Conservation (phyloP, 2,888 invertebrate species). For the Acrobasis repandana region DNA sequence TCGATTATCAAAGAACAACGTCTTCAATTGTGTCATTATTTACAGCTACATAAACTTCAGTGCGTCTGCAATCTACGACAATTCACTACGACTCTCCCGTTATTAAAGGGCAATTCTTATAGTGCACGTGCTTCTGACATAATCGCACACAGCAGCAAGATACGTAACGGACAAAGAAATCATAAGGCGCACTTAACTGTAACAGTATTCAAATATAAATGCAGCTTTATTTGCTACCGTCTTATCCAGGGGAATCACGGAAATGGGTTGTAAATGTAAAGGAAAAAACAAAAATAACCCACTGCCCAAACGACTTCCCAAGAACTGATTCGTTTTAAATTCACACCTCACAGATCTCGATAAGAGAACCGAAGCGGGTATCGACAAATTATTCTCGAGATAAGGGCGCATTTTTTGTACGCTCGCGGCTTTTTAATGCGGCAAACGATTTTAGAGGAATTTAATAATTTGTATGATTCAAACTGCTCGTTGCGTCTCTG, state of each 20-base stretch:
- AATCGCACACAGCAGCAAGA: slow-evolving; percentile 60
- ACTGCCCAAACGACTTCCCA: slow-evolving; percentile 45
- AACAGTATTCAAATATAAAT: slow-evolving; percentile 28
- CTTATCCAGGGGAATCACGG: slow-evolving; percentile 33
- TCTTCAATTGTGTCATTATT: slow-evolving; percentile 72
- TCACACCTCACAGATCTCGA: slow-evolving; percentile 66
- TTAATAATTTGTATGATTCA: slow-evolving; percentile 53
- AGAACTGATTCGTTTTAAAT: slow-evolving; percentile 58
- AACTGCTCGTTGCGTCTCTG: slow-evolving; percentile 46
- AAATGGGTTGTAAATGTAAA: slow-evolving; percentile 39
- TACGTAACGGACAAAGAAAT: slow-evolving; percentile 53
- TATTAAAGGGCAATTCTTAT: slow-evolving; percentile 78
- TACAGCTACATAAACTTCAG: slow-evolving; percentile 73
- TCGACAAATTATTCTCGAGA: slow-evolving; percentile 59
- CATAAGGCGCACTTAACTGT: slow-evolving; percentile 47
- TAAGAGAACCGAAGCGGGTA: slow-evolving; percentile 51
- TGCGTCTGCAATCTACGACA: slow-evolving; percentile 73
- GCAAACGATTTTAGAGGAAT: slow-evolving; percentile 50
- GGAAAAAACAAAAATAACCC: slow-evolving; percentile 42
- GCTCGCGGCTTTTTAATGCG: slow-evolving; percentile 45
- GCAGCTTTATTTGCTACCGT: slow-evolving; percentile 26
- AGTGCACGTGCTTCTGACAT: slow-evolving; percentile 68
- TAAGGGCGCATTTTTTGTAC: slow-evolving; percentile 48
- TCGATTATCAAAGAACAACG: slow-evolving; percentile 59
- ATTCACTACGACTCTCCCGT: slow-evolving; percentile 70